These are phyloP conservation scores for Chymomyza caudatula DNA, from an alignment of 2,888 invertebrate species.

Conservation along the genomic window DNA sequence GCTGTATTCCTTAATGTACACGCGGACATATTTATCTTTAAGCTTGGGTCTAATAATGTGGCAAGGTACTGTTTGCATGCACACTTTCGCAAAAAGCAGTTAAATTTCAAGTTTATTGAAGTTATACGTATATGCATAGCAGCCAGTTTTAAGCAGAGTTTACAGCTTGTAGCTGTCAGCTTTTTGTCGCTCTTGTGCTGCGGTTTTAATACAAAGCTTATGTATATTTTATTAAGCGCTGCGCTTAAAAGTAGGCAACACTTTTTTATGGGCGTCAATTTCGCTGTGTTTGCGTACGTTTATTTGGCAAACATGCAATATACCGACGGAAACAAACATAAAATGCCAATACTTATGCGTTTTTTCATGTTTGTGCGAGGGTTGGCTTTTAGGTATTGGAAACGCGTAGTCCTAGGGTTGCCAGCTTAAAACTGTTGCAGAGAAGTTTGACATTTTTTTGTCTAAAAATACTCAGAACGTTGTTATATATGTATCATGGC, in stretches of 20 bases:
- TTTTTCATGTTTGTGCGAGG: background rate
- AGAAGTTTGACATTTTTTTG: too few relatives aligned
- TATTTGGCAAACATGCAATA: background rate
- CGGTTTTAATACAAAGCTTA: background rate
- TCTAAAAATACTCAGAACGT: too few relatives aligned
- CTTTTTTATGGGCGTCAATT: background rate
- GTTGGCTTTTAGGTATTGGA: too few relatives aligned
- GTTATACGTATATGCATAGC: background rate
- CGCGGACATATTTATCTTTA: too few relatives aligned
- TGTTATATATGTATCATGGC: too few relatives aligned
- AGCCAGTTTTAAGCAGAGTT: background rate
- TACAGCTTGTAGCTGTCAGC: background rate
- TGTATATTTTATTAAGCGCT: background rate
- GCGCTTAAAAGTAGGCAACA: slow-evolving; percentile 30
- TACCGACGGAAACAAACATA: background rate
- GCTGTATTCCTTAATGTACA: too few relatives aligned
- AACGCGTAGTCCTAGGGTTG: too few relatives aligned
- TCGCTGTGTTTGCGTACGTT: background rate
- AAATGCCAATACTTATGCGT: background rate
- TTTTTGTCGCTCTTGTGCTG: background rate
- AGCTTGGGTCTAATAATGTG: too few relatives aligned
- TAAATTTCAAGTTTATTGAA: background rate
- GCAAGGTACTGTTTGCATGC: too few relatives aligned
- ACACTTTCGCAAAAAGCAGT: background rate
- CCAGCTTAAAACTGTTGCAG: too few relatives aligned